These are phyloP conservation scores for Belonocnema kinseyi DNA, from an alignment of 1,140 invertebrate species.

Conservation along the genomic window DNA sequence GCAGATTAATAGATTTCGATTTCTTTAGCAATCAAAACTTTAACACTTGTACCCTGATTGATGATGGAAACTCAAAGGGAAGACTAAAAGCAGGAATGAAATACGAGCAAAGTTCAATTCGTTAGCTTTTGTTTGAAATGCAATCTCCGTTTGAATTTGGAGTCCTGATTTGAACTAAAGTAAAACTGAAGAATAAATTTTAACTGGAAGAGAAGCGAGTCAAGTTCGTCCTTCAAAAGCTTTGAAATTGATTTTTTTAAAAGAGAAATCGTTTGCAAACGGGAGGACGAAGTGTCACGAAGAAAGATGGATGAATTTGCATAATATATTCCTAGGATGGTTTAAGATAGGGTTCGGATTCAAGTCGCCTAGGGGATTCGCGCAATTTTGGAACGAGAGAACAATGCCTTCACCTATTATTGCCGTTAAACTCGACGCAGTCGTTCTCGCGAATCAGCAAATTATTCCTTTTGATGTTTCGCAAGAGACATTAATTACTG, in stretches of 20 bases:
- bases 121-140: neutral
- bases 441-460: constrained; percentile 3
- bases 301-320: constrained; percentile 25
- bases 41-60: too few species aligned
- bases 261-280: constrained; percentile 13
- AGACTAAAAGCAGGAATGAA: neutral
- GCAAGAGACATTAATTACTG: constrained; percentile 26
- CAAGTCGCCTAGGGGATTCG: constrained; percentile 1
- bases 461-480: constrained; percentile 12
- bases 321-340: constrained; percentile 7
- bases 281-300: constrained; percentile 27
- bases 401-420: constrained; percentile 19
- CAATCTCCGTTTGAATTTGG: neutral
- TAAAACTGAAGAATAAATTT: constrained; percentile 11
- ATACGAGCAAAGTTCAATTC: constrained; percentile 12
- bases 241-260: constrained; percentile 23
- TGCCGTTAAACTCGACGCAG: constrained; percentile 14
- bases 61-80: too few species aligned
- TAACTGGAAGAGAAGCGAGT: neutral
- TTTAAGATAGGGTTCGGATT: neutral
- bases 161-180: constrained; percentile 6
- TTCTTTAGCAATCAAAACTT: too few species aligned
- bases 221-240: neutral
- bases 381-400: constrained; percentile 9
- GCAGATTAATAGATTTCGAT: too few species aligned